These are phyloP conservation scores for Drosophila kanapiae DNA, from an alignment of 1,140 invertebrate species.

Conservation along the genomic window DNA sequence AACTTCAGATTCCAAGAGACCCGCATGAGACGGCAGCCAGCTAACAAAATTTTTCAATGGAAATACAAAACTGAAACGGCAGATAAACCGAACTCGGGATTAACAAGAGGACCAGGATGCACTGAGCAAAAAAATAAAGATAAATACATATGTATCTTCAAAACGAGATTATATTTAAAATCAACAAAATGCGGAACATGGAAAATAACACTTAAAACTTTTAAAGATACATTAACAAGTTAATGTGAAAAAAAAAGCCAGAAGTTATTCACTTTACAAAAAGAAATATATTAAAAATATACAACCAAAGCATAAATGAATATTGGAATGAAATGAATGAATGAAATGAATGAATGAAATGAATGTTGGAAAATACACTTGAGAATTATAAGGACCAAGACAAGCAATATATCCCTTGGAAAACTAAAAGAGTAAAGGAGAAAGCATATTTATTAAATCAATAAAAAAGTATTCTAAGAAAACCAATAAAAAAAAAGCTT, in stretches of 20 bases:
- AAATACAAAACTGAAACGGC: conserved; percentile 64
- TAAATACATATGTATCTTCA: background rate
- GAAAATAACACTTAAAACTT: background rate
- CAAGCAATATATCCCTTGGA: background rate
- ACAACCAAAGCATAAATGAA: too few relatives aligned
- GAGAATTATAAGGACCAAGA: background rate
- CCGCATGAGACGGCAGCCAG: conserved; percentile 56
- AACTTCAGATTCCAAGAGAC: conserved; percentile 62
- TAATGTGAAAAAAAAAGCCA: background rate
- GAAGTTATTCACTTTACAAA: too few relatives aligned
- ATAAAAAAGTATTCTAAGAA: too few relatives aligned
- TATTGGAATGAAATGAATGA: too few relatives aligned
- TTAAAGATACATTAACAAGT: background rate
- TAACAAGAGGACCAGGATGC: conserved; percentile 4
- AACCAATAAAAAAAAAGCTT: background rate
- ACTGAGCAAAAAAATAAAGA: conserved; percentile 12
- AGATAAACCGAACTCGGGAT: conserved; percentile 51
- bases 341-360: too few relatives aligned
- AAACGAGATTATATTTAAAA: too few relatives aligned
- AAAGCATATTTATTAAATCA: too few relatives aligned
- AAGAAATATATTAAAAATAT: too few relatives aligned
- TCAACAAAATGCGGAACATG: too few relatives aligned
- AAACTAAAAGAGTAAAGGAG: background rate
- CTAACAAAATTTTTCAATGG: conserved; percentile 62
- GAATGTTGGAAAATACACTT: too few relatives aligned